These are phyloP conservation scores for Montipora foliosa DNA, from an alignment of 64 coral and sea anemone species.

Conservation along the genomic window DNA sequence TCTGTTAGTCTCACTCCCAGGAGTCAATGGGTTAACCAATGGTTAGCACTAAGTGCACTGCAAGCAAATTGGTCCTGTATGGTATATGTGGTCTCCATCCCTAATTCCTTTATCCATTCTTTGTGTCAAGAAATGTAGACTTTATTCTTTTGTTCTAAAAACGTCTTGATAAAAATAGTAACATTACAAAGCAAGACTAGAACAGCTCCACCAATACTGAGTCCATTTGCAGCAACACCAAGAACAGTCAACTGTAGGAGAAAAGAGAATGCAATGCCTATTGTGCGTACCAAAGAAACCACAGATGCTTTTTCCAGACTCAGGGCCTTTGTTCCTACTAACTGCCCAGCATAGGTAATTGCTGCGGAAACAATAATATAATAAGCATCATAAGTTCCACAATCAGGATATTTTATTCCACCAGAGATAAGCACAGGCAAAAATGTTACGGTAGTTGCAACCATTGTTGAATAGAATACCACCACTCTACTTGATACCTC, in stretches of 20 bases:
- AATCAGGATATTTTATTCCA: conserved; percentile 62
- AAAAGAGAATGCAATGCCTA: conserved; percentile 48
- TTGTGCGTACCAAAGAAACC: conserved; percentile 7
- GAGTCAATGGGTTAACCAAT: no score
- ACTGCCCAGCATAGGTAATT: conserved; percentile 13
- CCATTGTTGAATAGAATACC: conserved; percentile 35
- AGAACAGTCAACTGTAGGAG: conserved; percentile 39
- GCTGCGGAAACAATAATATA: not conserved
- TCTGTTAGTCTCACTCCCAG: no score
- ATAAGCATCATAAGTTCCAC: conserved; percentile 45
- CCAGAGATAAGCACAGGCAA: not conserved
- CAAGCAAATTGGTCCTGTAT: no score
- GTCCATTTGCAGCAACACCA: not conserved
- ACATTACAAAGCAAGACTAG: conserved; percentile 64
- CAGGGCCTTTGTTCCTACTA: conserved; percentile 19
- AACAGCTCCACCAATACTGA: conserved; percentile 60
- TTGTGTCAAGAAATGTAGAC: no score
- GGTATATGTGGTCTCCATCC: no score
- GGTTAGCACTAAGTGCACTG: no score
- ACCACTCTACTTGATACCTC: conserved; percentile 20
- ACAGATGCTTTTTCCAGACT: conserved; percentile 63
- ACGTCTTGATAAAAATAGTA: conserved; percentile 45
- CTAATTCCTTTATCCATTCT: no score
- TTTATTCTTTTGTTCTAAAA: not conserved
- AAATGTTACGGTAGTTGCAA: conserved; percentile 36